A percentile compares a stretch with the other conserved stretches of the same genome.
These are phyloP conservation scores for Drosophila trichaetosa DNA, from an alignment of 2,888 invertebrate genomes.

Conservation along the genomic window DNA sequence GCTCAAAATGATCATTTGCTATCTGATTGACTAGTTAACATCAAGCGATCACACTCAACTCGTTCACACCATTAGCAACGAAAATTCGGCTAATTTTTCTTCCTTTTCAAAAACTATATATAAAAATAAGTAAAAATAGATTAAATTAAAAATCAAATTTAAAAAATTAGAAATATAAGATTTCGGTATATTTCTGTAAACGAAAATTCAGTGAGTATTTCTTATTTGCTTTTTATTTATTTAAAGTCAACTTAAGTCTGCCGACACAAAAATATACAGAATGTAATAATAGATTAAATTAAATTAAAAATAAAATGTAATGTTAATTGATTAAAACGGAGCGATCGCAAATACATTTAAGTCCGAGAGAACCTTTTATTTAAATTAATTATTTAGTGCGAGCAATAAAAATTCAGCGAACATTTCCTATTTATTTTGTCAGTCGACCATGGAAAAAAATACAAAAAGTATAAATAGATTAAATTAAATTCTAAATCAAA, in stretches of 20 bases:
- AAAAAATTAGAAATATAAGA: neutral
- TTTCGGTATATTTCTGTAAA: neutral
- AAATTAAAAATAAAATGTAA: neutral
- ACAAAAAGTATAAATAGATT: neutral
- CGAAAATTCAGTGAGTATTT: neutral
- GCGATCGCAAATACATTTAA: neutral
- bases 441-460: neutral
- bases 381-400: neutral
- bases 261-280: neutral
- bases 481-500: neutral
- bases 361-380: neutral
- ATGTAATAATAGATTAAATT: neutral
- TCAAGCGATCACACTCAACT: neutral
- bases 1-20: neutral
- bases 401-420: neutral
- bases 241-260: neutral
- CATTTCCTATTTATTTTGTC: neutral
- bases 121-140: too few species aligned
- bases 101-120: too few species aligned
- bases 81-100: too few species aligned
- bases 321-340: neutral
- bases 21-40: neutral
- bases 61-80: too few species aligned
- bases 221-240: neutral
- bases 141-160: neutral